Percentiles rank a stretch among this genome's conserved stretches.
phyloP scores from a whole-genome alignment of 2,888 invertebrate species.

The Parnassius orleans region DNA sequence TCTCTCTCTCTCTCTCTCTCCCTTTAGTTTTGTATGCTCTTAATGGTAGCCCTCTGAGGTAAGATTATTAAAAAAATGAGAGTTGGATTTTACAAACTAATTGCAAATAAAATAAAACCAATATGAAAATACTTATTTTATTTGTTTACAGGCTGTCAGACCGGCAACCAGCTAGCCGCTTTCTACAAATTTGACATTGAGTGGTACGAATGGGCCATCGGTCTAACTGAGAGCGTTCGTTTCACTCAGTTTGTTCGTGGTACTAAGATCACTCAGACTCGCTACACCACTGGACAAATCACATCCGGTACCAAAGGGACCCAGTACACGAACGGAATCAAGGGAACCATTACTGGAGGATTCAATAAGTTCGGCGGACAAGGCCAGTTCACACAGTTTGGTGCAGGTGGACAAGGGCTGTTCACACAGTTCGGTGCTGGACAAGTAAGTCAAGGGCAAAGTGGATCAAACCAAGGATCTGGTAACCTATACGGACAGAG shows the following conservation, averaged over 20 bases:
- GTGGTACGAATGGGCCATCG: slow-evolving; percentile 80
- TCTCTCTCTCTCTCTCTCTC: no score
- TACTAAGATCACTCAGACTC: slow-evolving; percentile 44
- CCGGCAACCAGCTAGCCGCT: slow-evolving; percentile 77
- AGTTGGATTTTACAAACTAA: no score
- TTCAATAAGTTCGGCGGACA: slow-evolving; percentile 29
- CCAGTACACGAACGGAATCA: slow-evolving; percentile 29
- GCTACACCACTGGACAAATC: slow-evolving; percentile 44
- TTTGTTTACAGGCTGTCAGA: slow-evolving; percentile 25
- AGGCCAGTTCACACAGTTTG: slow-evolving; percentile 11
- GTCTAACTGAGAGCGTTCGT: slow-evolving; percentile 61
- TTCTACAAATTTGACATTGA: slow-evolving; percentile 83
- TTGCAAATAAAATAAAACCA: no score
- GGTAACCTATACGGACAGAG: slow-evolving; percentile 23
- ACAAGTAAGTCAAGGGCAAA: slow-evolving; percentile 26
- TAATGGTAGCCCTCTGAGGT: no score
- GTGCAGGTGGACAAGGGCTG: slow-evolving; percentile 10
- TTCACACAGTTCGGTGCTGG: slow-evolving; percentile 4
- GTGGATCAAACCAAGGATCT: slow-evolving; percentile 34
- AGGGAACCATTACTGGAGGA: slow-evolving; percentile 31
- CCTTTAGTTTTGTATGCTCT: no score
- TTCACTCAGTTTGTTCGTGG: slow-evolving; percentile 56
- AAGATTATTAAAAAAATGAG: no score
- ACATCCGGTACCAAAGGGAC: slow-evolving; percentile 36
- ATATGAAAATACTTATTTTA: no score